Evolutionary conservation across 2,797 vertebrate genomes (phyloP), one percentile per base, ranked within the genome.

Genomic region (Eutrigla gurnardus): DNA sequence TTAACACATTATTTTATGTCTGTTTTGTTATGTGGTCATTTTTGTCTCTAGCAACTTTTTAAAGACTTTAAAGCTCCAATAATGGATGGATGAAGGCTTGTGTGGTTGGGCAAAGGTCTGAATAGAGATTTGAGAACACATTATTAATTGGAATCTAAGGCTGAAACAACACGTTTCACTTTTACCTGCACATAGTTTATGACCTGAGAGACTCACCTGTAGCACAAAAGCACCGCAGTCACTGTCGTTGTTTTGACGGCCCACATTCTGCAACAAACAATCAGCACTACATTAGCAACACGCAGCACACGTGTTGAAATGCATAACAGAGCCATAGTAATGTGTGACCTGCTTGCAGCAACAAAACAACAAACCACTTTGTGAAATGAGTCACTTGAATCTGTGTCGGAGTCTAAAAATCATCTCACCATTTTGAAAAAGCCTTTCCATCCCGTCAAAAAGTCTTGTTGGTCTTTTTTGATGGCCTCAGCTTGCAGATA

Each of bases 231-330:
- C 97, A 2, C 97, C 97, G 50, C 97, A 97, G 91, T 98, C 97
- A 33, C 97, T 98, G 95, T 97, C 97, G 37, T 97, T 98, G 92
- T 97, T 98, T 90, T 98, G 97, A 72, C 97, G 94, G 73, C 96
- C 97, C 66, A 98, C 96, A 65, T 97, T 97, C 96, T 97, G 89
- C 17, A 94, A 94, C 54, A 82, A 3, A 75, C 9, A 70, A 74
- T 0, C 14, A n/a, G 3, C 17, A 25, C 46, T 1, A 59, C 13
- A 15, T 75, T 6, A 82, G 17, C 9, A 42, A 63, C 1, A 17
- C 1, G 8, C 47, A 12, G 13, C 5, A 25, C 10, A 60, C 36
- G 2, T n/a, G 12, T 10, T 42, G 9, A 64, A 37, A 59, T n/a
- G n/a, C 25, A 39, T 0, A 50, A 32, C 13, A 15, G 4, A 50